Conservation (phyloP, 2,113 vertebrate species). For the Campylomormyrus numenius region DNA sequence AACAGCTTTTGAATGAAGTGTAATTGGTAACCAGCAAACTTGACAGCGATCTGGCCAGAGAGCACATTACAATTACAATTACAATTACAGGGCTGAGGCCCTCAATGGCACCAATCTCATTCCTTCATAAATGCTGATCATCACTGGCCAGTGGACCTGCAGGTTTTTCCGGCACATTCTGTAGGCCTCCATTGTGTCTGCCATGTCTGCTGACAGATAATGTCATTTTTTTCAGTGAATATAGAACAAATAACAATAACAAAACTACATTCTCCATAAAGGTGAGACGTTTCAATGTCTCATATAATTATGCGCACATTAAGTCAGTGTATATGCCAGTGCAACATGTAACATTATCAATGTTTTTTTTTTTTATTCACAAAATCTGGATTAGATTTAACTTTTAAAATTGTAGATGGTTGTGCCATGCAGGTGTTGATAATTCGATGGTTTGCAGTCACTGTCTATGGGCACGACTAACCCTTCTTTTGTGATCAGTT, state of each 20-base stretch:
- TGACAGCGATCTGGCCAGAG: conserved; percentile 21
- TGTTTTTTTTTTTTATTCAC: neutral
- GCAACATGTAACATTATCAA: neutral
- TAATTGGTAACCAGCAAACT: conserved; percentile 50
- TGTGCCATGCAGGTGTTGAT: neutral
- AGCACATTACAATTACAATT: conserved; percentile 52
- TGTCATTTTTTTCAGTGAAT: neutral
- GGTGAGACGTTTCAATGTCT: neutral
- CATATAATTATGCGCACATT: neutral
- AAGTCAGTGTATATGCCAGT: neutral
- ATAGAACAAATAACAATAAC: neutral
- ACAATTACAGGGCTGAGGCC: conserved; percentile 27
- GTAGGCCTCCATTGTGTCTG: neutral
- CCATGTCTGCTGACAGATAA: neutral
- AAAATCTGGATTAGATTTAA: neutral
- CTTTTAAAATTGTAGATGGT: neutral
- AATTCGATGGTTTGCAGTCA: neutral
- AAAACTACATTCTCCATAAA: neutral
- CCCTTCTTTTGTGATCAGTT: neutral
- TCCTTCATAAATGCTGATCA: conserved; percentile 6
- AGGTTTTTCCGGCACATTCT: neutral
- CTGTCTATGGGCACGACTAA: neutral
- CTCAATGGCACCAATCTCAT: neutral
- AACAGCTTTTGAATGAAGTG: conserved; percentile 40
- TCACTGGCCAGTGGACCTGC: neutral